phyloP scores from a whole-genome alignment of 2,797 vertebrate species.

The Coccyzus lansbergi region DNA sequence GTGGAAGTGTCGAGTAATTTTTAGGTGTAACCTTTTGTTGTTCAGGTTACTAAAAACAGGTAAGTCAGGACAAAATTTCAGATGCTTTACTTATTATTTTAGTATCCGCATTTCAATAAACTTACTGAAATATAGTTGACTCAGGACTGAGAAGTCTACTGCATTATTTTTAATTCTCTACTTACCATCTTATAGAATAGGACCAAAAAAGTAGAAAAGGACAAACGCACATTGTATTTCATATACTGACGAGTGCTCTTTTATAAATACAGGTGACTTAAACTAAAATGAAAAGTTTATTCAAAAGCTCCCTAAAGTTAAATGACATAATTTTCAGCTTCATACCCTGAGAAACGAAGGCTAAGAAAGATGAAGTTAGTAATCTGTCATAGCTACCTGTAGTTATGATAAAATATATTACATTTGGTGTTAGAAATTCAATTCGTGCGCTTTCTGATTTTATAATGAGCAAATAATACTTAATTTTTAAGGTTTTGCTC shows the following conservation, averaged over 20 bases:
- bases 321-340: not conserved
- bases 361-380: not conserved
- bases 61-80: not conserved
- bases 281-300: not conserved
- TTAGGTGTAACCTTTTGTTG: not conserved
- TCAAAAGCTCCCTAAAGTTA: not conserved
- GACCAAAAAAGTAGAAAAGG: not conserved
- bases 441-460: not conserved
- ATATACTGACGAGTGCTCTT: not conserved
- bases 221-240: not conserved
- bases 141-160: not conserved
- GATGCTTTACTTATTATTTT: not conserved
- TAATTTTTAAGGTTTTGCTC: not conserved
- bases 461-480: not conserved
- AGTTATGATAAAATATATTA: not conserved
- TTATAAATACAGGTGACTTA: not conserved
- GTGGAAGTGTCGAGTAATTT: too few relatives aligned
- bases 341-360: not conserved
- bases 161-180: not conserved
- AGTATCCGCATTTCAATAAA: not conserved
- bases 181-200: not conserved
- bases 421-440: not conserved
- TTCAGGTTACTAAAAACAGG: not conserved
- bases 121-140: not conserved
- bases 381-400: not conserved